Evolutionary conservation across 2,888 invertebrate genomes (phyloP), one percentile per base, ranked within the genome.

Genomic region (Pyrocoelia pectoralis): DNA sequence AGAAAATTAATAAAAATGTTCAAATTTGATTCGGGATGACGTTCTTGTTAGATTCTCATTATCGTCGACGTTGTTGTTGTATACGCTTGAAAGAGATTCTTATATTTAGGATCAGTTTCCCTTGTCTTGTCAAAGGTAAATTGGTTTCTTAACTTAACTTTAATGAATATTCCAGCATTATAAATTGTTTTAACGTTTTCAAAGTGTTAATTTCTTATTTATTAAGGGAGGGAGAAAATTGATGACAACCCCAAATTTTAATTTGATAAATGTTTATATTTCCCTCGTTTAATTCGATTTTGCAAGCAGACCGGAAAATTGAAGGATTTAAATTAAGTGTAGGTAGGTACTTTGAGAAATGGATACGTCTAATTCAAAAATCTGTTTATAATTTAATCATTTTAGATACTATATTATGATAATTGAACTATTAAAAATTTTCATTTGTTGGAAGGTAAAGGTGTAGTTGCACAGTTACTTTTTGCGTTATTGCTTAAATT

Each of bases 51-150:
- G 58, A 46, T 54, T 51, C 55, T 40, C 65, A 53, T 48, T 55
- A 62, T n/a, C 65, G 68, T 59, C 70, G 70, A 60, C 74, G 75
- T 66, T 66, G 70, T 63, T 74, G 73, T 68, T 77, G 76, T 65
- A 68, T 70, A 51, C 70, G 74, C 50, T 72, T 77, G 56, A 76
- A 76, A 67, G 71, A 72, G 61, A 73, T 72, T 14, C 65, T 77
- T 59, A 69, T 76, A 59, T 74, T 74, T 56, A 72, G 74, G 17
- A 77, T 79, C 75, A 77, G 78, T 65, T 72, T 77, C 56, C 70
- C 70, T 55, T 78, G 77, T 70, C 71, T 76, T 28, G 63, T 74
- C 49, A 71, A 69, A 73, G 77, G 77, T 75, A 76, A 68, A 61
- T 65, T 50, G 49, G 54, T 54, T 53, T 54, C 18, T 54, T 50